Evolutionary conservation across 2,797 vertebrate genomes (phyloP).

Genomic region (Etheostoma perlongum): DNA sequence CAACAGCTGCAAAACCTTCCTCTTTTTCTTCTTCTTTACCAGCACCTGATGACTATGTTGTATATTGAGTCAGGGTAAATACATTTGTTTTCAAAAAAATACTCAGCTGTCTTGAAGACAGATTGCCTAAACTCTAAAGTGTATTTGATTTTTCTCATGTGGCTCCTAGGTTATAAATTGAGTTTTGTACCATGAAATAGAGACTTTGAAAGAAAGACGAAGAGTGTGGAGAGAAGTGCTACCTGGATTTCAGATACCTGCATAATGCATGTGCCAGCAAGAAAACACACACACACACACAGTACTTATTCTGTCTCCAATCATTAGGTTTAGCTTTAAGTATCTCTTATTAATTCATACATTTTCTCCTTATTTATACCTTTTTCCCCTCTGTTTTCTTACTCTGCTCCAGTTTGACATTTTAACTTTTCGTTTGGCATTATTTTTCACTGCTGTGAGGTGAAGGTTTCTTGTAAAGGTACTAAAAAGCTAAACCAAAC

Average conservation of each 20-base stretch:
- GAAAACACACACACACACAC: conserved; percentile 26
- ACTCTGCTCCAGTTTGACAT: background rate
- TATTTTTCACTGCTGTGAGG: background rate
- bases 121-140: conserved; percentile 28
- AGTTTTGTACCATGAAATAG: conserved; percentile 19
- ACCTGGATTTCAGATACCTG: conserved; percentile 31
- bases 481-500: background rate
- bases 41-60: conserved; percentile 37
- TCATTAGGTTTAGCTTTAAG: background rate
- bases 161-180: conserved; percentile 48
- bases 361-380: background rate
- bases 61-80: conserved; percentile 7
- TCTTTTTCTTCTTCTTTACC: background rate
- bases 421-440: background rate
- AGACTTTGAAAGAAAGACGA: conserved; percentile 14
- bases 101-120: conserved; percentile 33
- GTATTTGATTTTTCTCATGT: conserved; percentile 29
- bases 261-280: conserved; percentile 18
- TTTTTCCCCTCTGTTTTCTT: background rate
- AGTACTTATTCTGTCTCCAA: conserved; percentile 14
- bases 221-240: background rate
- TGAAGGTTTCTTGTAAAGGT: background rate
- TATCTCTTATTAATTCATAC: conserved; percentile 4
- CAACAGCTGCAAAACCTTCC: conserved; percentile 32
- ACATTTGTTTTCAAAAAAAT: conserved; percentile 16